Evolutionary conservation across 2,888 invertebrate genomes (phyloP), one percentile per base, ranked within the genome.

Genomic region (Baccha elongata): DNA sequence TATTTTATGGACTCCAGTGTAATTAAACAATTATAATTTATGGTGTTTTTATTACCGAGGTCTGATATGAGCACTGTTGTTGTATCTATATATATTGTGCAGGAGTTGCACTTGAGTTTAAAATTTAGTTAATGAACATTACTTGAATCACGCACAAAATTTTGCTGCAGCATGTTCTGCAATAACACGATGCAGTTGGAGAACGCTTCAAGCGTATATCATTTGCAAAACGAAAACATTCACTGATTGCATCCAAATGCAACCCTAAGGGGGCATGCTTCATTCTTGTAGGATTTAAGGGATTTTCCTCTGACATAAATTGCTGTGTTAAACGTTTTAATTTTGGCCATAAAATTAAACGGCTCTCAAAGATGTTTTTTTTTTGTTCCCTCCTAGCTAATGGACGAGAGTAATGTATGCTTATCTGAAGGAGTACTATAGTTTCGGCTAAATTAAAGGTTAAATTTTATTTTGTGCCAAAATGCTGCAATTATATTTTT

Each of bases 11-110:
- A 53, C 55, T 50, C 42, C 17, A 68, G 83, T 83, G 78, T 83
- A 83, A 83, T 83, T 83, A 83, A 83, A 83, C 83, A 83, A 83
- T 83, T 83, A 83, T 83, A 83, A 83, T 72, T 83, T 83, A 83
- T 83, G 72, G 83, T 67, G 78, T 78, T 83, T 83, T 83, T 83
- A 83, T 83, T 83, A 64, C 76, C 23, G 13, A 48, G 32, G 35
- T 62, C 67, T 60, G 83, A 68, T 83, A 72, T 60, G 62, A 72
- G 67, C 40, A 23, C 55, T 13, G 60, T 29, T 44, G 60, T 32
- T 40, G 40, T 13, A 13, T 55, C 32, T 53, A 11, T 19, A 26
- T 32, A 15, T 17, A 37, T 58, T 67, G 55, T 40, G 52, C 35
- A 21, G 15, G 29, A 50, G 23, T 40, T 73, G 72, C 83, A 78